A percentile compares a stretch with the other conserved stretches of the same genome.
Conservation (phyloP, 2,113 vertebrate species). For the Abramis brama region DNA sequence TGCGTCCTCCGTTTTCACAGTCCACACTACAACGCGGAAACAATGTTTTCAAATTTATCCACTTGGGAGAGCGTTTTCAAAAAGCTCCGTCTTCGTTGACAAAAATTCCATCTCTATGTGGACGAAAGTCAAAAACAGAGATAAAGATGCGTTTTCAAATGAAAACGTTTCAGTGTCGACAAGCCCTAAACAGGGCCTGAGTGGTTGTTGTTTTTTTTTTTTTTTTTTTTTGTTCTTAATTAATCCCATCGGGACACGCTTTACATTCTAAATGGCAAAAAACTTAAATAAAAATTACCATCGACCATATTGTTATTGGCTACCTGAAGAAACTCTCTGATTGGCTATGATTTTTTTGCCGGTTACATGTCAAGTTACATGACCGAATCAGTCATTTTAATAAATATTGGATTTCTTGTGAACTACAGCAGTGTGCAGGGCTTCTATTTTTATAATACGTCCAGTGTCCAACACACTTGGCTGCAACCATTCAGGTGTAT, state of each 20-base stretch:
- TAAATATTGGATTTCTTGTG: slow-evolving; percentile 1
- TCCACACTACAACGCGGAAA: too few species aligned
- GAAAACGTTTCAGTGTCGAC: too few species aligned
- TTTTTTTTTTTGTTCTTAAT: too few species aligned
- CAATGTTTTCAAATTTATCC: too few species aligned
- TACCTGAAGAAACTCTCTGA: neutral
- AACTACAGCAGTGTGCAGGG: neutral
- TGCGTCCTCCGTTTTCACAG: too few species aligned
- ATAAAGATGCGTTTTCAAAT: too few species aligned
- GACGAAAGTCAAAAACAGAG: too few species aligned
- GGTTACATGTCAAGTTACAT: neutral
- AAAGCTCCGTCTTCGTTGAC: too few species aligned
- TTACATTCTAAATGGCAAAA: neutral
- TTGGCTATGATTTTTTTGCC: neutral
- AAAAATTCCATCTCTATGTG: too few species aligned
- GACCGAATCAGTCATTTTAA: neutral
- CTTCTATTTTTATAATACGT: neutral
- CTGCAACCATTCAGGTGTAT: neutral
- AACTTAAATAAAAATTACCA: neutral
- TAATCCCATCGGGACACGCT: neutral
- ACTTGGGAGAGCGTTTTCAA: too few species aligned
- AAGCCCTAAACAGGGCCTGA: too few species aligned
- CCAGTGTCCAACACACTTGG: neutral
- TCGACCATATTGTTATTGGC: neutral
- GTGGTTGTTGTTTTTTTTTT: too few species aligned